Evolutionary conservation across 2,888 invertebrate genomes (phyloP), one percentile per base, ranked within the genome.

Genomic region (Leptopterna dolabrata): DNA sequence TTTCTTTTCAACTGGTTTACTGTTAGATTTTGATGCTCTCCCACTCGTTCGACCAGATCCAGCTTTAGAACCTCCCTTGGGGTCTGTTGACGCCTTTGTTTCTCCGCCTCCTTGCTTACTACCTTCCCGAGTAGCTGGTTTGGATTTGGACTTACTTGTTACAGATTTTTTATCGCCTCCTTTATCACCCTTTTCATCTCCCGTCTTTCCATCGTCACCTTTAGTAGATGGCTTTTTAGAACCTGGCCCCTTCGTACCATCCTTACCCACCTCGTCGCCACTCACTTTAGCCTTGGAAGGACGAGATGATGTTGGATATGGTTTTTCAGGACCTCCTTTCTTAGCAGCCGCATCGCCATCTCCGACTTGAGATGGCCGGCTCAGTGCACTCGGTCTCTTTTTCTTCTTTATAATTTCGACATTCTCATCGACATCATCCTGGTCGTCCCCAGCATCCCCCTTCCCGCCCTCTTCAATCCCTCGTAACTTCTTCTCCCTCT

Each of bases 391-490:
- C 13, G 47, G 73, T 27, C 27, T 47, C 30, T 85, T 85, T 19
- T 73, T 73, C 29, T 41, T 85, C 36, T 73, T 71, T n/a, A 45
- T 85, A 24, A 71, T 73, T n/a, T 36, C 30, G 6, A 30, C 29
- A 45, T 45, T 30, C 0, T 43, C 73, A 27, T 85, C 85, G 29
- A 27, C 47, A 11, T 55, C 30, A 6, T 81, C 55, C 19, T 71
- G 29, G 19, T 85, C 85, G n/a, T 76, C 85, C 1, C 29, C 29
- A 7, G 29, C 85, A 16, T 85, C 45, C 2, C 85, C 85, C 16
- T 73, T 76, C 16, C 73, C 85, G 45, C 47, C 76, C n/a, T 43
- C 47, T 16, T 36, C 47, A 24, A 71, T 27, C 4, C 85, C 85
- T 43, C 27, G 45, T 41, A 63, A 51, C 43, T 76, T 55, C 45